These are phyloP conservation scores for Morpho achilles DNA, from an alignment of 2,888 invertebrate genomes.

Conservation along the genomic window DNA sequence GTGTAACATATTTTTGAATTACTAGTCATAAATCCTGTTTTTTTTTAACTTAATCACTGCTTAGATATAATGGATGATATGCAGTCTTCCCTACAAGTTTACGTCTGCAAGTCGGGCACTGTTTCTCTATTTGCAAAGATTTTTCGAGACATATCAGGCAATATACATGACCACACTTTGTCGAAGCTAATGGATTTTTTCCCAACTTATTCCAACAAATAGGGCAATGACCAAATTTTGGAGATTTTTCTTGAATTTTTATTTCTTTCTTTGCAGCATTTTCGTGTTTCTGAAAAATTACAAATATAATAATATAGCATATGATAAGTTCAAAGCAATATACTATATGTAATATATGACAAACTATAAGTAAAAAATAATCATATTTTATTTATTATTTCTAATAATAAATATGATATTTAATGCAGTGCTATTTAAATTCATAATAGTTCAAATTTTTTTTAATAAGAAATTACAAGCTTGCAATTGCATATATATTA, in stretches of 20 bases:
- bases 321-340: no score
- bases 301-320: no score
- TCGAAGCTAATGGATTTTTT: constrained; percentile 49
- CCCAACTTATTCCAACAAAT: constrained; percentile 56
- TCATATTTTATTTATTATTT: no score
- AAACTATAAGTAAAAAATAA: no score
- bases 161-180: constrained; percentile 61
- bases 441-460: no score
- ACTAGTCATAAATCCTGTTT: no score
- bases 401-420: no score
- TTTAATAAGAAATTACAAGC: no score
- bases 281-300: background rate
- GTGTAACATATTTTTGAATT: no score
- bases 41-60: background rate
- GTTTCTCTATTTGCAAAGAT: constrained; percentile 37
- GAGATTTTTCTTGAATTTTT: constrained; percentile 5
- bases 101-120: constrained; percentile 53
- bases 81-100: constrained; percentile 38
- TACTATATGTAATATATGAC: no score
- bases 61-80: constrained; percentile 43
- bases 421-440: no score
- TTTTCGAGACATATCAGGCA: constrained; percentile 46
- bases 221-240: constrained; percentile 45
- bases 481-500: no score
- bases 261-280: background rate